phyloP scores from a whole-genome alignment of 2,113 vertebrate genomes.

The Perca schrenkii region DNA sequence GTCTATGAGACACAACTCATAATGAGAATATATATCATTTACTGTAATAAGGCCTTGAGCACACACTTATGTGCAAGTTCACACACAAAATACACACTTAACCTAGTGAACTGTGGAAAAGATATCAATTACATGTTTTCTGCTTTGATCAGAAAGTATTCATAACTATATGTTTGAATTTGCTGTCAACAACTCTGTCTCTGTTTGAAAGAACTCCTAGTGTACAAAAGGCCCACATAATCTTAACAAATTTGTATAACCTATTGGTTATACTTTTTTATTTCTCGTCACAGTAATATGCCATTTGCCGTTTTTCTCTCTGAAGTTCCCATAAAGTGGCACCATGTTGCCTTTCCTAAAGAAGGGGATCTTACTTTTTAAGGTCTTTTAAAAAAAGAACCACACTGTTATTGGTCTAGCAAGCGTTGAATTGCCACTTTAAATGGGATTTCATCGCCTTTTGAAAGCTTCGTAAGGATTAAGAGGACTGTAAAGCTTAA shows the following conservation, averaged over 20 bases:
- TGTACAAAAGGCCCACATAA: slow-evolving; percentile 51
- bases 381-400: not conserved
- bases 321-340: not conserved
- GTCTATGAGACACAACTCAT: slow-evolving; percentile 50
- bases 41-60: slow-evolving; percentile 52
- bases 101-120: not conserved
- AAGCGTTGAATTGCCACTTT: slow-evolving; percentile 72
- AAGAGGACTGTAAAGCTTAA: slow-evolving; percentile 67
- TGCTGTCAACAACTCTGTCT: slow-evolving; percentile 42
- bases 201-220: slow-evolving; percentile 27
- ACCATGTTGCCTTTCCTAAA: slow-evolving; percentile 25
- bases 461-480: slow-evolving; percentile 70
- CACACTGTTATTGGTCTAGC: slow-evolving; percentile 53
- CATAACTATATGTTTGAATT: slow-evolving; percentile 51
- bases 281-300: slow-evolving; percentile 43
- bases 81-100: slow-evolving; percentile 22
- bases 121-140: slow-evolving; percentile 46
- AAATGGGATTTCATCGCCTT: slow-evolving; percentile 74
- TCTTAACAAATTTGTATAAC: not conserved
- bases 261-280: slow-evolving; percentile 28
- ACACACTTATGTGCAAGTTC: not conserved
- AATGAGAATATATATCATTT: slow-evolving; percentile 65
- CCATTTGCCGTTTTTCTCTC: slow-evolving; percentile 26
- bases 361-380: not conserved
- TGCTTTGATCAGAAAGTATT: slow-evolving; percentile 47